Evolutionary conservation across 2,888 invertebrate species (phyloP), one percentile per base, ranked within the genome.

Genomic region (Apoderus coryli): DNA sequence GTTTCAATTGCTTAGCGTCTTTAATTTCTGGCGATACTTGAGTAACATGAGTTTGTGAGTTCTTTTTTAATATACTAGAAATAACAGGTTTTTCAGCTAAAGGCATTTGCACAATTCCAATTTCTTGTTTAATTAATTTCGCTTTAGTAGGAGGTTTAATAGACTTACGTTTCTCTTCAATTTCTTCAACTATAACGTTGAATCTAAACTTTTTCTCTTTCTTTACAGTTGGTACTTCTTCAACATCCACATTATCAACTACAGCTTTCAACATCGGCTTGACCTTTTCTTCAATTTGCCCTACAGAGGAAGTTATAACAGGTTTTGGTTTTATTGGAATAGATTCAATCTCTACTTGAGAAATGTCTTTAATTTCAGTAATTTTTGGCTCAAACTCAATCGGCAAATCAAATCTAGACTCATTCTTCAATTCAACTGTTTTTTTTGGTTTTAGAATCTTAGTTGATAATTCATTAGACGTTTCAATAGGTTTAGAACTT

Each of bases 181-280:
- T n/a, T n/a, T 37, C 46, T 34, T 53, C 50, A 7, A 57, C 54
- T n/a, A 46, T 50, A n/a, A 57, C 54, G 39, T 56, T 56, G 26
- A 53, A 52, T 34, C 52, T 54, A 16, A 56, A 53, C 35, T 53
- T 56, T 27, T 52, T 54, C 5, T 44, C 41, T 13, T 43, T 46
- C 31, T 50, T 47, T 14, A 39, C 42, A 30, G 44, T 47, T 56
- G 54, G 59, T 27, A 61, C 63, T 56, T 73, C 72, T 51, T 73
- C 72, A 10, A 76, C 68, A 14, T 61, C 61, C 4, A 69, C 56
- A 44, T 70, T 63, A 46, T 69, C 68, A 16, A 72, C 56, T 30
- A 62, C 56, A 38, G 65, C 65, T 52, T 69, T 71, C 14, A 69
- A 50, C 5, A 61, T 60, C 39, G 57, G 61, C 27, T 45, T 53